Conservation (phyloP, 1,140 invertebrate species). For the Coenobita brevimanus region DNA sequence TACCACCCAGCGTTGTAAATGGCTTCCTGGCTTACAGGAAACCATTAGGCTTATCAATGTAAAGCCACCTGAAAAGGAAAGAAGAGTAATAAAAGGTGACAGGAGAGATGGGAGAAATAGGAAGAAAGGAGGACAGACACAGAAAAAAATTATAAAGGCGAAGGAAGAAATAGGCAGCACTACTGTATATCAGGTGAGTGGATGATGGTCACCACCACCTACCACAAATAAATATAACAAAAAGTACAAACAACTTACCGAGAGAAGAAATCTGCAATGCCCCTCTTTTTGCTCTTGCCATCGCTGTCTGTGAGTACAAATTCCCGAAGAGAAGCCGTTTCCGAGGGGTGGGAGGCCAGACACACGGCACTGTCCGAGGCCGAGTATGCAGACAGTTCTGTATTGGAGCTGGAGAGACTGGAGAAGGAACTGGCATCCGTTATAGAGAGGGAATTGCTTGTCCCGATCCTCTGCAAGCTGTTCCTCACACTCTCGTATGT, state of each 20-base stretch:
- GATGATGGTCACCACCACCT: too few relatives aligned
- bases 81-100: neutral
- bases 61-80: neutral
- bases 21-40: too few relatives aligned
- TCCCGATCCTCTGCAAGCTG: conserved; percentile 66
- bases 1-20: too few relatives aligned
- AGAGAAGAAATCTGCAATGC: conserved; percentile 46
- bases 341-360: conserved; percentile 49
- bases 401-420: conserved; percentile 72
- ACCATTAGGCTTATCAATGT: too few relatives aligned
- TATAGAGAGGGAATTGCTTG: conserved; percentile 68
- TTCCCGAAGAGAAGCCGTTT: conserved; percentile 46
- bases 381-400: conserved; percentile 51
- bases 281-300: conserved; percentile 50
- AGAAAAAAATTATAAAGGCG: too few relatives aligned
- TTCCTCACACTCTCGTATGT: conserved; percentile 65
- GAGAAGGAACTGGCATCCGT: conserved; percentile 75
- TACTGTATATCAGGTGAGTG: too few relatives aligned
- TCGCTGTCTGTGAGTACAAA: conserved; percentile 44
- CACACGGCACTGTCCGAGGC: conserved; percentile 58
- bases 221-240: neutral
- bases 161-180: too few relatives aligned
- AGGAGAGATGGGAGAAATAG: neutral
- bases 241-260: neutral
- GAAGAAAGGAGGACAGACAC: too few relatives aligned